Base-by-base conservation (phyloP, 2,888 invertebrate species). In the Trissolcus brochymenae region DNA sequence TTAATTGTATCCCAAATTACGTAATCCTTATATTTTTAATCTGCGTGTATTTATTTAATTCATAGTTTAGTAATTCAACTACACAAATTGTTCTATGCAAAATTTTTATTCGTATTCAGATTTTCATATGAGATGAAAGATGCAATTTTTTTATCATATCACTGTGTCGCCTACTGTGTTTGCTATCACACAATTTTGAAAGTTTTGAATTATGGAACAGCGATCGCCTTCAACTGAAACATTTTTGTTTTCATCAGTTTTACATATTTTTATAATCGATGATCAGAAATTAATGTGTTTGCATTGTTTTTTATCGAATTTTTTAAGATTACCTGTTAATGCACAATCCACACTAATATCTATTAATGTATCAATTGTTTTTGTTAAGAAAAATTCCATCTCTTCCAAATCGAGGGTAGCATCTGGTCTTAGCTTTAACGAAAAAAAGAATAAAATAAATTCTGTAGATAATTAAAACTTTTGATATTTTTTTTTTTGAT, bases 401-500 rank as follows among this genome's bases (percentile, higher is more conserved):
- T 51, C 46, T 21, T 51, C 61, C n/a, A 61, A 6, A 7, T 61
- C 61, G 9, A 61, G 9, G 4, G 61, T 19, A 4, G 41, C 51
- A 51, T 61, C 61, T 7, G 19, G 6, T 19, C 40, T 40, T 9
- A 61, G 14, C 61, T 61, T 1, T 14, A 16, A 46, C 9, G 3
- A 46, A 14, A 14, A 25, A 25, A 25, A 25, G 21, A 21, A 21
- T 21, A 21, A 21, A n/a, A n/a, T 19, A 19, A 2, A 19, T 19
- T 19, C 2, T 19, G 1, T 2, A 19, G 19, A 19, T 19, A 19
- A 19, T 2, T 19, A 19, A n/a, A 19, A 19, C 19, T 19, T 19
- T 25, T 25, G 25, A 25, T 1, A 21, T 21, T 21, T 21, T 21
- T n/a, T n/a, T n/a, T n/a, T n/a, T n/a, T 19, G 19, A 19, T 19